Evolutionary conservation across 2,113 vertebrate genomes (phyloP).

Genomic region (Talpa occidentalis): DNA sequence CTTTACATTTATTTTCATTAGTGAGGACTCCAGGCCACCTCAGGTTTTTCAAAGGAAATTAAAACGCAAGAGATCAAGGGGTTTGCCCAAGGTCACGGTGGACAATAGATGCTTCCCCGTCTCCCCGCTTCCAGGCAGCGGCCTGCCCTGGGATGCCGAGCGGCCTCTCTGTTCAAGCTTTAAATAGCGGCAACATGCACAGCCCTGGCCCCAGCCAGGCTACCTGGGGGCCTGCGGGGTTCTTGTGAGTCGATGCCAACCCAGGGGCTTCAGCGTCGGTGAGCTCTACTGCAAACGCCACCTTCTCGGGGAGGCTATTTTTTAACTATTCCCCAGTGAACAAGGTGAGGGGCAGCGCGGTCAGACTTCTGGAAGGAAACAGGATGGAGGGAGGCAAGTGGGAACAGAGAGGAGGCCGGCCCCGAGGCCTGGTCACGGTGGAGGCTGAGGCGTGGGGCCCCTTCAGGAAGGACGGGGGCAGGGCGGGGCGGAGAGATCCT

Average conservation of each 20-base stretch:
- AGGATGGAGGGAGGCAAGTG: fast-evolving
- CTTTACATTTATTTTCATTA: neutral
- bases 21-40: conserved; percentile 22
- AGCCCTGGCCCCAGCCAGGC: neutral
- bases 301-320: neutral
- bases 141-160: neutral
- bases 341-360: neutral
- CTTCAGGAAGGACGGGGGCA: too few relatives aligned
- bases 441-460: neutral
- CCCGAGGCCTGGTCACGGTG: neutral
- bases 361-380: neutral
- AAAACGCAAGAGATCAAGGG: conserved; percentile 56
- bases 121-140: neutral
- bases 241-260: neutral
- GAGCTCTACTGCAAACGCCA: fast-evolving
- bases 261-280: fast-evolving
- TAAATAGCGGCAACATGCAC: neutral
- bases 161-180: neutral
- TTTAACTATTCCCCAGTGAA: neutral
- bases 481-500: too few relatives aligned
- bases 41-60: conserved; percentile 35
- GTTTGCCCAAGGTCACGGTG: conserved; percentile 29
- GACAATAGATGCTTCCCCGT: neutral
- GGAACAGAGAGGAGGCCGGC: neutral
- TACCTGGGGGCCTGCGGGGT: neutral